These are phyloP conservation scores for Hypercompe scribonia DNA, from an alignment of 2,888 invertebrate species.

Conservation along the genomic window DNA sequence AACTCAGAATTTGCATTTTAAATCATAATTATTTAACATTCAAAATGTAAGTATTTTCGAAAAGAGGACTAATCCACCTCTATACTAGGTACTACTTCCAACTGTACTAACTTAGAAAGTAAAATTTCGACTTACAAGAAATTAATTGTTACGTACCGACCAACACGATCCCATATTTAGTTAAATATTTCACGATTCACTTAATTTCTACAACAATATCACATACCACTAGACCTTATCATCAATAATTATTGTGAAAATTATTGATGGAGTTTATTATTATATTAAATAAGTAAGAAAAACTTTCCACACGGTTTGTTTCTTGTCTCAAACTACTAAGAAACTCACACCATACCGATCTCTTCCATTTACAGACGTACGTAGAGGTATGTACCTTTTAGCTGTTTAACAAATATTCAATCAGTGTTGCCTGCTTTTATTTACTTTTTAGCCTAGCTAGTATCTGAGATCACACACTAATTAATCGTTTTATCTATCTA, in stretches of 20 bases:
- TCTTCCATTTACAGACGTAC: neutral
- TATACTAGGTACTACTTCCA: neutral
- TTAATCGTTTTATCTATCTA: neutral
- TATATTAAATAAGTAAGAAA: too few species aligned
- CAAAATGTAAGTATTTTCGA: neutral
- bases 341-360: neutral
- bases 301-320: neutral
- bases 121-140: neutral
- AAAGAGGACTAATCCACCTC: neutral
- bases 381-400: neutral
- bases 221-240: neutral
- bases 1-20: too few species aligned
- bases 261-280: neutral
- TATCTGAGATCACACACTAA: neutral
- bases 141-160: constrained; percentile 3
- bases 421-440: neutral
- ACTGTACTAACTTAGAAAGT: neutral
- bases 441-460: neutral
- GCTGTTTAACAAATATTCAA: neutral
- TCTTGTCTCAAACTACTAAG: neutral
- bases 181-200: neutral
- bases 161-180: neutral
- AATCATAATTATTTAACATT: too few species aligned
- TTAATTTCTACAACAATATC: neutral
- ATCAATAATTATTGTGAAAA: neutral